Base-by-base conservation (phyloP, 37 sponge, comb jelly and placozoan genomes). In the Crambe crambe region DNA sequence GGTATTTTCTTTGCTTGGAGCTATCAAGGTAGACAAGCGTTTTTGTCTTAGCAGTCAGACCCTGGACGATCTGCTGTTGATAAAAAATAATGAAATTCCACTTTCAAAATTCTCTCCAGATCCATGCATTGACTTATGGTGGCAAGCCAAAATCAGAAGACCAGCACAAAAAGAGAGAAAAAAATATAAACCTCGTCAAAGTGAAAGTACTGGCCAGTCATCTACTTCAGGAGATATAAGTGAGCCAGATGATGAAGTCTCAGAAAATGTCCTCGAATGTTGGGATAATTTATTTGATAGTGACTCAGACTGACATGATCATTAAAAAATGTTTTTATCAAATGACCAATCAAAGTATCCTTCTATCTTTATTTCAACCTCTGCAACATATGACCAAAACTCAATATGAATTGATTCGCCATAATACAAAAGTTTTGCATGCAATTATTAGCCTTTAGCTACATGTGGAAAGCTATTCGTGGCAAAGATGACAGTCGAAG, bases 101-200 rank as follows among this genome's bases (percentile, higher is more conserved):
- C n/a, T n/a, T n/a, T n/a, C n/a, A n/a, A n/a, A n/a, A 66, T 78
- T 78, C 26, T 23, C 40, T 71, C 63, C 86, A 70, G 65, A 47
- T 36, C 71, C 29, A 9, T 27, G 60, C 27, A 85, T 85, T 38
- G 65, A 85, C 18, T 26, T 85, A 1, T 85, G 79, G 86, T 85
- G 86, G 86, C 31, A 42, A 70, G 78, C 78, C 42, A 85, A 85
- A 51, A 0, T 47, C 40, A 65, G 56, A n/a, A n/a, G n/a, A n/a
- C n/a, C n/a, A n/a, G n/a, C n/a, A n/a, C n/a, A n/a, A n/a, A n/a
- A n/a, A n/a, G 56, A 54, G 18, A 54, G 56, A 54, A 54, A 54
- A 79, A 39, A 69, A 79, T 23, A 83, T 56, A 27, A 29, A 32
- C 30, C 84, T 64, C 41, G 37, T 8, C 1, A 29, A 58, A 66